Evolutionary conservation across 2,888 invertebrate species (phyloP), one percentile per base, ranked within the genome.

Genomic region (Leptinotarsa juncta): DNA sequence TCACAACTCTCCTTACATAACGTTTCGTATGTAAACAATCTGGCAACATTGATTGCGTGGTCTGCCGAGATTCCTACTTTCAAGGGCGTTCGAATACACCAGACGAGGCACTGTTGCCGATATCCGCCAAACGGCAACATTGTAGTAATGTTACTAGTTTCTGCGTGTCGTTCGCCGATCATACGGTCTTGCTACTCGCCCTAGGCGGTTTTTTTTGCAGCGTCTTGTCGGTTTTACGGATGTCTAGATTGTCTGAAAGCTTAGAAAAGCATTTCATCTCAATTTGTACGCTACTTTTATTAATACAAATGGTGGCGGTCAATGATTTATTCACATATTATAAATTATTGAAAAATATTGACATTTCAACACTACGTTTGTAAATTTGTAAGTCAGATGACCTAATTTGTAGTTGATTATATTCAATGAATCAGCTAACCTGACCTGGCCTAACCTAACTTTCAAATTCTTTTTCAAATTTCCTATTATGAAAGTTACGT

Each of bases 41-140:
- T 66, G 76, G 71, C 76, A 73, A 72, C 76, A 55, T 53, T 51
- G 76, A 66, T 65, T 67, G 68, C 77, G 74, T 75, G 77, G 73
- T 71, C 72, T 76, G 76, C 76, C 75, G 79, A 78, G 79, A 79
- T 79, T 79, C 77, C 77, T 77, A 76, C 78, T 80, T 80, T 79
- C 81, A 81, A 67, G 67, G 67, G 67, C 67, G 67, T 67, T 50
- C 67, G 14, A 26, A 49, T 62, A 62, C 62, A 62, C 62, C 62
- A 62, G 62, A 62, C 62, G 62, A 62, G 62, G 62, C 62, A 32
- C 15, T 15, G 62, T 62, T 62, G 62, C 62, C 62, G 62, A 32
- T 15, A 16, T 20, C 18, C 20, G 1, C 14, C 5, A 5, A 26
- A 32, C 57, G 57, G 68, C 68, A 69, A 69, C 68, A 57, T 53